Evolutionary conservation across 2,888 invertebrate genomes (phyloP), one percentile per base, ranked within the genome.

Genomic region (Tanypteryx hageni): DNA sequence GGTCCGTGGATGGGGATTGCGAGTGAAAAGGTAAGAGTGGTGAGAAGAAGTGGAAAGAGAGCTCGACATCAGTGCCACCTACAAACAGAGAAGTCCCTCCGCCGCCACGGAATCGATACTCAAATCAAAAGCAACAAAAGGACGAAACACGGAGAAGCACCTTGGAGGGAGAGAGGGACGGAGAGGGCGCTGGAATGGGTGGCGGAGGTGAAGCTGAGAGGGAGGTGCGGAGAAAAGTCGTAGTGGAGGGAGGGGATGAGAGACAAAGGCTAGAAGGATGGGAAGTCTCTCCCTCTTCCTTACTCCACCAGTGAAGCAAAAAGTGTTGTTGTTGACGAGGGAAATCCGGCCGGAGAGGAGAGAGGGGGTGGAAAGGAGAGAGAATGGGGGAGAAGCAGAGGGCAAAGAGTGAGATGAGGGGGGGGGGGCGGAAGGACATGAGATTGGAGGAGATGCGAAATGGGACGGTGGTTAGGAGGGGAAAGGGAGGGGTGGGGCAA

Each of bases 41-140:
- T 3, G 44, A 44, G 44, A 44, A 5, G 44, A 44, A 5, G 5
- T 1, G 5, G 44, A 44, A 5, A 44, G 44, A 44, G 44, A 44
- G 18, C 18, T 68, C 68, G 68, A n/a, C 7, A 68, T n/a, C n/a
- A 68, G 68, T n/a, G 68, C n/a, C 68, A 68, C 68, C 68, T 68
- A 68, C 68, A n/a, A 44, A 44, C 44, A 44, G 44, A 5, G 44
- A 44, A 44, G 44, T 1, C 44, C 44, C 44, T 44, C 44, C 5
- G 44, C 44, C 44, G 44, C 44, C 68, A 4, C 1, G 68, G 68
- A 68, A 68, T 68, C 68, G 68, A 68, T 68, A 68, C 68, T 68
- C 68, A 68, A 68, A 68, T 68, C n/a, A 68, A 68, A 68, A 68
- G 18, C n/a, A 68, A 68, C 68, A 68, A 68, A 68, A 22, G n/a